phyloP scores from a whole-genome alignment of 2,113 vertebrate species.

The Carettochelys insculpta region DNA sequence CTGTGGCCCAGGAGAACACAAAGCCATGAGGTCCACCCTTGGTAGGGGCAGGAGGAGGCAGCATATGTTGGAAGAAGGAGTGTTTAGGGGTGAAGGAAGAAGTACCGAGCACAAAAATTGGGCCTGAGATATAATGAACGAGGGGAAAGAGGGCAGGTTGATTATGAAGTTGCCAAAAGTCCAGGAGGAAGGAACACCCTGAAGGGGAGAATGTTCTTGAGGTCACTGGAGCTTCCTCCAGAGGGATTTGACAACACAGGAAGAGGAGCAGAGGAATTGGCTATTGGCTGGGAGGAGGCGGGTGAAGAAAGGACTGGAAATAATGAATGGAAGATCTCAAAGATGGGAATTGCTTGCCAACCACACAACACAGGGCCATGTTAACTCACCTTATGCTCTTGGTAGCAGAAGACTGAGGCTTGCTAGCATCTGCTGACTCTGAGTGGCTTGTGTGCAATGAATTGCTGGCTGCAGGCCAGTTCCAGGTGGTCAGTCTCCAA shows the following conservation, averaged over 20 bases:
- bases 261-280: background rate
- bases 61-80: background rate
- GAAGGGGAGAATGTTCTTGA: background rate
- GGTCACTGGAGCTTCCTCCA: background rate
- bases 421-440: background rate
- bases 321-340: background rate
- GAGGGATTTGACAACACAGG: background rate
- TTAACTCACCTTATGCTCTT: background rate
- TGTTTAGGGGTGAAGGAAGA: background rate
- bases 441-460: background rate
- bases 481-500: slow-evolving; percentile 8
- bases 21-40: background rate
- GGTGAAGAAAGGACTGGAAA: background rate
- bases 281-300: too few species aligned
- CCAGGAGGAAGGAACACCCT: background rate
- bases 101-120: background rate
- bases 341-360: background rate
- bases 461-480: slow-evolving; percentile 5
- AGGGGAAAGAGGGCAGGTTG: background rate
- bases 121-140: background rate
- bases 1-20: background rate
- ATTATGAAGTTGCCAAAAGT: background rate
- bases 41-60: background rate
- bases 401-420: background rate
- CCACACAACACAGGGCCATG: background rate